These are phyloP conservation scores for Drosophila micromelanica DNA, from an alignment of 1,140 invertebrate genomes.

Conservation along the genomic window DNA sequence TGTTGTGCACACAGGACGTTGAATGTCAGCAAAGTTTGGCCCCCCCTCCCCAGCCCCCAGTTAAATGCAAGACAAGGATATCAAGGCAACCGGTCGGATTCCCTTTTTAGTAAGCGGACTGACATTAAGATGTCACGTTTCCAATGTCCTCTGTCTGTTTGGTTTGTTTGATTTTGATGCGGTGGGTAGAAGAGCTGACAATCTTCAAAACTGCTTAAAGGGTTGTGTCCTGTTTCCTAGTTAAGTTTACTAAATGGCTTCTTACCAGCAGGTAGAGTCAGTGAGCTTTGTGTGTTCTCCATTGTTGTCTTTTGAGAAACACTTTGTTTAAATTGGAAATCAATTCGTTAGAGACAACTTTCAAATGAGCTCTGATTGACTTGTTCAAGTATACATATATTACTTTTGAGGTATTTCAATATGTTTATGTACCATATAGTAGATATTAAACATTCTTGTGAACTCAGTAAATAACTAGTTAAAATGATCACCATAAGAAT, in stretches of 20 bases:
- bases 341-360: constrained; percentile 42
- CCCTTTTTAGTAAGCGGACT: constrained; percentile 11
- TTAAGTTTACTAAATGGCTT: constrained; percentile 42
- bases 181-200: background rate
- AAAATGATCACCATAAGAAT: too few species aligned
- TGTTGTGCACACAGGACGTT: background rate
- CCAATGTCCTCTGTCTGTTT: constrained; percentile 29
- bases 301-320: constrained; percentile 28
- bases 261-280: constrained; percentile 6
- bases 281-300: constrained; percentile 11
- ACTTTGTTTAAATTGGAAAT: constrained; percentile 71
- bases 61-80: constrained; percentile 6
- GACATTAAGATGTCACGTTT: constrained; percentile 52
- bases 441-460: too few species aligned
- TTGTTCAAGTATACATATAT: too few species aligned
- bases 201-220: constrained; percentile 44
- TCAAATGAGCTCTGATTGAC: constrained; percentile 1
- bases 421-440: too few species aligned
- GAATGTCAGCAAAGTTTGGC: constrained; percentile 18
- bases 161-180: constrained; percentile 34
- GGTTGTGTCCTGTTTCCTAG: constrained; percentile 23
- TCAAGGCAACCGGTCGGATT: constrained; percentile 1
- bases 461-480: too few species aligned
- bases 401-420: too few species aligned
- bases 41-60: constrained; percentile 3